These are phyloP conservation scores for Leuctra nigra DNA, from an alignment of 2,888 invertebrate species.

Conservation along the genomic window DNA sequence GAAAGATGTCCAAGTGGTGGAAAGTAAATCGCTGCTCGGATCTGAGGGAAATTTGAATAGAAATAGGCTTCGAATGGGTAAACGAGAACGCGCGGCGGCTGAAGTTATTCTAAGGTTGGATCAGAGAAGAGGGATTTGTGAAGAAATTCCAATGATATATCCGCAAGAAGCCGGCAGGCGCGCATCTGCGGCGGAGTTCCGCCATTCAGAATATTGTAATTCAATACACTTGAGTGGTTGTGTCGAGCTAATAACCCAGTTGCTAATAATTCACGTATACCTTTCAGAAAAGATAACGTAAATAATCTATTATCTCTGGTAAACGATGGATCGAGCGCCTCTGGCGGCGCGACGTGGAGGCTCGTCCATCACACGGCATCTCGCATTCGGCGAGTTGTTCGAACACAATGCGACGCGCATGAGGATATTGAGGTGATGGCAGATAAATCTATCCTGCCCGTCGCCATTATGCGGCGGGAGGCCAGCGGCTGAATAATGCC, in stretches of 20 bases:
- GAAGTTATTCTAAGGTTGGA: constrained; percentile 8
- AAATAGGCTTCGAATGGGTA: constrained; percentile 21
- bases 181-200: neutral
- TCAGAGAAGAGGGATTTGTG: constrained; percentile 23
- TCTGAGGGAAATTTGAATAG: constrained; percentile 25
- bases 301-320: neutral
- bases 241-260: neutral
- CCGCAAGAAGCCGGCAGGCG: neutral
- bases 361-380: too few species aligned
- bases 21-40: constrained; percentile 22
- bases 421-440: constrained; percentile 4
- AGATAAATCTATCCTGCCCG: constrained; percentile 3
- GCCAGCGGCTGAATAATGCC: too few species aligned
- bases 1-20: constrained; percentile 21
- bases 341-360: too few species aligned
- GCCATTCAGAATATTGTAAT: neutral
- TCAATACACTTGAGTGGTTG: neutral
- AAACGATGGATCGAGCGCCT: too few species aligned
- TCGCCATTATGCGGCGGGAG: too few species aligned
- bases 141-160: constrained; percentile 25
- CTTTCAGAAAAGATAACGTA: neutral
- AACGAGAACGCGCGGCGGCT: neutral
- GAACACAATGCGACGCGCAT: neutral
- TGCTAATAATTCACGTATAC: neutral
- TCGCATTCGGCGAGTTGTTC: too few species aligned